Conservation (phyloP, 2,888 invertebrate species). For the Abrostola tripartita region DNA sequence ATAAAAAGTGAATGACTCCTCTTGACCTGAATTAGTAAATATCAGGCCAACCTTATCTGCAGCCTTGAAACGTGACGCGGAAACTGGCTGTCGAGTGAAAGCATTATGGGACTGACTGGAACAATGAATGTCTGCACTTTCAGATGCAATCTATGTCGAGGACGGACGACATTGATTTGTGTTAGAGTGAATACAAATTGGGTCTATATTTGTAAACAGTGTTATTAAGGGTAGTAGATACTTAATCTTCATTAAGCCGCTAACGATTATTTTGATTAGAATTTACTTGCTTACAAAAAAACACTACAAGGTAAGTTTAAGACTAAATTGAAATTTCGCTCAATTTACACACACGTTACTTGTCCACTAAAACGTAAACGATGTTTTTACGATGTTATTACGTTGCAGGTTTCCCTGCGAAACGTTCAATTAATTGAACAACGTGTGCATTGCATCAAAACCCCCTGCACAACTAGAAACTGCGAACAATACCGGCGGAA, state of each 20-base stretch:
- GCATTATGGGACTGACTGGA: slow-evolving; percentile 82
- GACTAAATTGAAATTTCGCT: slow-evolving; percentile 25
- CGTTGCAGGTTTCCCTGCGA: slow-evolving; percentile 46
- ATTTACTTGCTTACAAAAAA: slow-evolving; percentile 11
- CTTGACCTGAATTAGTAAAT: slow-evolving; percentile 83
- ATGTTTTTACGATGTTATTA: slow-evolving; percentile 49
- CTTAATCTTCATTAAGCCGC: neutral
- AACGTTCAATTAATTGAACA: slow-evolving; percentile 55
- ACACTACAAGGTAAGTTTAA: slow-evolving; percentile 20
- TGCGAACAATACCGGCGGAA: slow-evolving; percentile 48
- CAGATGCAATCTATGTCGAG: slow-evolving; percentile 75
- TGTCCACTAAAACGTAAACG: slow-evolving; percentile 42
- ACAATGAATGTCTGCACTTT: slow-evolving; percentile 70
- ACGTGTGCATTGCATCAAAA: slow-evolving; percentile 55
- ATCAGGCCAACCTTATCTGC: slow-evolving; percentile 78
- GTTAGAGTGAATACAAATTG: slow-evolving; percentile 4
- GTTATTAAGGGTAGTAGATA: neutral
- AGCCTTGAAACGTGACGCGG: slow-evolving; percentile 87
- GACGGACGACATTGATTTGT: slow-evolving; percentile 57
- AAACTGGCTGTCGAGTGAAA: slow-evolving; percentile 83
- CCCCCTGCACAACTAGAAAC: slow-evolving; percentile 49
- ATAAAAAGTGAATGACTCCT: slow-evolving; percentile 83
- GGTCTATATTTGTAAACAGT: neutral
- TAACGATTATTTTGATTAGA: slow-evolving; percentile 8
- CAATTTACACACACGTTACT: slow-evolving; percentile 48